phyloP scores from a whole-genome alignment of 1,140 invertebrate genomes.

The Pseudomyrmex gracilis region DNA sequence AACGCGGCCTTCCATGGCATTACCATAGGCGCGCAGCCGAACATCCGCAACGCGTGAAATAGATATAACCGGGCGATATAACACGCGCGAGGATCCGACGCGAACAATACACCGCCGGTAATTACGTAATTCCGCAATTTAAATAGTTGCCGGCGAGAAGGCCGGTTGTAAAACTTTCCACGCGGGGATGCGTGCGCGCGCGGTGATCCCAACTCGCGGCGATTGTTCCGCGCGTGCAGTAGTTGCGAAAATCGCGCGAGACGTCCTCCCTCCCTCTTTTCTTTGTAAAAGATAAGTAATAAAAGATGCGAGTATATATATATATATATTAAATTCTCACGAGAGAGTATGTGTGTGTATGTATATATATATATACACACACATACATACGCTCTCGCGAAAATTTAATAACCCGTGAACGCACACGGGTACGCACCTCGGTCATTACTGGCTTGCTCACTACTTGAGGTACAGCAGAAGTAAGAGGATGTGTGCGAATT shows the following conservation, averaged over 20 bases:
- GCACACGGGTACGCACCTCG: slow-evolving; percentile 33
- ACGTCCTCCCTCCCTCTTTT: background rate
- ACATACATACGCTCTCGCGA: slow-evolving; percentile 22
- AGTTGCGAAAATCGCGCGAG: slow-evolving; percentile 37
- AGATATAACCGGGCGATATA: slow-evolving; percentile 80
- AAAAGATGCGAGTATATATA: no score
- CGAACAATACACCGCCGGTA: slow-evolving; percentile 80
- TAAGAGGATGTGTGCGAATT: background rate
- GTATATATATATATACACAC: background rate
- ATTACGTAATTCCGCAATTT: slow-evolving; percentile 80
- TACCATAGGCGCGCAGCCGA: slow-evolving; percentile 65
- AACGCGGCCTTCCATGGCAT: slow-evolving; percentile 34
- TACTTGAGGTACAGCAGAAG: slow-evolving; percentile 10
- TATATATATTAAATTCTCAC: no score
- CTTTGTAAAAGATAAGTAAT: no score
- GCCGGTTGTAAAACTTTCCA: slow-evolving; percentile 66
- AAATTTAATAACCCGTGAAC: slow-evolving; percentile 80
- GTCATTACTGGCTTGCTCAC: slow-evolving; percentile 50
- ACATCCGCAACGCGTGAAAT: slow-evolving; percentile 74
- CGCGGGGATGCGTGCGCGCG: slow-evolving; percentile 15
- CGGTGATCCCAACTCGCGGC: background rate
- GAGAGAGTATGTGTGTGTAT: no score
- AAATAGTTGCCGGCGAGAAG: slow-evolving; percentile 66
- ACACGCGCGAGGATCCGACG: slow-evolving; percentile 7
- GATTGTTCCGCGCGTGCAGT: slow-evolving; percentile 40